Evolutionary conservation across 2,888 invertebrate genomes (phyloP).

Genomic region (Nebria salina): DNA sequence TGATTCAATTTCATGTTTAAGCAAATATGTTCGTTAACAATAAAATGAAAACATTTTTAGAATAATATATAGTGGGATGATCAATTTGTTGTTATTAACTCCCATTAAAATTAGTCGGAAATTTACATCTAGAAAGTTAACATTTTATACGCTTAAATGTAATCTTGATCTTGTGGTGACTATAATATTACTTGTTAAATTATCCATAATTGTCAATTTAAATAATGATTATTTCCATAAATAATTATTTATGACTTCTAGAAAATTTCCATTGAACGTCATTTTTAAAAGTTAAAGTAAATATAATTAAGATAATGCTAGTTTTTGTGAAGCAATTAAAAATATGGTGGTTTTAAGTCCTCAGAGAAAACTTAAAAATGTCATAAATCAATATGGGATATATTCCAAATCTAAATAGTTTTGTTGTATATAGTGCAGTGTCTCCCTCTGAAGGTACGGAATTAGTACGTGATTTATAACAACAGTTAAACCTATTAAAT

Average conservation of each 20-base stretch:
- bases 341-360: too few relatives aligned
- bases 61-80: neutral
- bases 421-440: too few relatives aligned
- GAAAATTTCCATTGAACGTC: neutral
- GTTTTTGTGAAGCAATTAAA: neutral
- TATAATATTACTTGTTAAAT: neutral
- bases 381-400: too few relatives aligned
- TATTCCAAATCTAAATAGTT: too few relatives aligned
- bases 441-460: neutral
- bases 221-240: neutral
- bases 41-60: neutral
- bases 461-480: neutral
- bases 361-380: too few relatives aligned
- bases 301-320: neutral
- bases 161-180: neutral
- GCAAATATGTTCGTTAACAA: neutral
- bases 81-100: neutral
- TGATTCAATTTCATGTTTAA: too few relatives aligned
- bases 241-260: neutral
- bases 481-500: constrained; percentile 13
- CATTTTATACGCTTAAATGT: neutral
- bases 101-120: neutral
- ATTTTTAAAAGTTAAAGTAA: neutral
- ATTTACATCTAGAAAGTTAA: neutral
- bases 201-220: neutral